Conservation (phyloP, 2,888 invertebrate genomes). For the Tenodera sinensis region DNA sequence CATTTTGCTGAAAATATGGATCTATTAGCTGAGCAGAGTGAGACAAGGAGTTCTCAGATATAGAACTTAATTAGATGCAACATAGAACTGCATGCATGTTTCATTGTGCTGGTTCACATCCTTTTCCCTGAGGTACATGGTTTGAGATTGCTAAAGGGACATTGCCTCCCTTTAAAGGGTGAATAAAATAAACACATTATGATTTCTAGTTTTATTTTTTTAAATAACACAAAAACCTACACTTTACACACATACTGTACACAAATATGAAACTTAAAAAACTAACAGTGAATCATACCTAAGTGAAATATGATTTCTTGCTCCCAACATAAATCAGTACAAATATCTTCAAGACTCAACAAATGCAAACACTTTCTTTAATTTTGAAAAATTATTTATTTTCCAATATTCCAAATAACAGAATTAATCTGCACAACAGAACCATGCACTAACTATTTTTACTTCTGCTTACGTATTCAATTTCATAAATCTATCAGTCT, state of each 20-base stretch:
- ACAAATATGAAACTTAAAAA: not conserved
- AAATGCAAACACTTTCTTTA: not conserved
- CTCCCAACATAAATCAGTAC: not conserved
- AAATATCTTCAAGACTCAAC: not conserved
- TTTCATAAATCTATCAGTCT: not conserved
- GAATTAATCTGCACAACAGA: not conserved
- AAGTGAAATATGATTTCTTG: not conserved
- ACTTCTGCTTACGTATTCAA: not conserved
- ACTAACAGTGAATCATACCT: not conserved
- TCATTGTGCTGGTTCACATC: too few relatives aligned
- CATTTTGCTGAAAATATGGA: too few relatives aligned
- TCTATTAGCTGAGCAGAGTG: too few relatives aligned
- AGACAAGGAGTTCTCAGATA: too few relatives aligned
- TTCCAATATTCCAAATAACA: not conserved
- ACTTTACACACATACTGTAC: conserved; percentile 8
- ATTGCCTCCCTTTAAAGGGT: too few relatives aligned
- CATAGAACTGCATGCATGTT: too few relatives aligned
- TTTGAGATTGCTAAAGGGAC: too few relatives aligned
- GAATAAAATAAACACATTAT: not conserved
- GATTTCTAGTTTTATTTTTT: conserved; percentile 11
- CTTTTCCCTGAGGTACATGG: too few relatives aligned
- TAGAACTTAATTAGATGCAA: too few relatives aligned
- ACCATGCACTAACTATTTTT: not conserved
- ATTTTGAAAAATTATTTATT: not conserved
- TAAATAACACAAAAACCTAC: conserved; percentile 21